phyloP scores from a whole-genome alignment of 2,797 vertebrate genomes.

The Smutsia temminckii region DNA sequence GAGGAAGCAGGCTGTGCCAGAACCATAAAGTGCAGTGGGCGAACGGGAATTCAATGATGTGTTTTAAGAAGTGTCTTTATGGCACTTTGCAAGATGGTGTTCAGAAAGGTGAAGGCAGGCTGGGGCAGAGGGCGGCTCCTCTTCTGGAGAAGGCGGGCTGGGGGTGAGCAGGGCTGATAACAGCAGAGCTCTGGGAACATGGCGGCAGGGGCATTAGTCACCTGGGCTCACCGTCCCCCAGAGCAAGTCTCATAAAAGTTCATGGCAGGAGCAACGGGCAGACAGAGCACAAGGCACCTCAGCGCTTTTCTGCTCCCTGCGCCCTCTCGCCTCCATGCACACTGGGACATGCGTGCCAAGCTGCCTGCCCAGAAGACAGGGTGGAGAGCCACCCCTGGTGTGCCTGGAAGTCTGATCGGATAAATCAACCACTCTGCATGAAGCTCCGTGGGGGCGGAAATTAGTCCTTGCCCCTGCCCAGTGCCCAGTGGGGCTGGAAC shows the following conservation, averaged over 20 bases:
- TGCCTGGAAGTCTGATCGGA: not conserved
- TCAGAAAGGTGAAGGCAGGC: not conserved
- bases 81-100: not conserved
- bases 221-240: not conserved
- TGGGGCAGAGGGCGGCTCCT: not conserved
- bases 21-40: slow-evolving; percentile 55
- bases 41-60: slow-evolving; percentile 65
- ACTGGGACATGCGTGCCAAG: not conserved
- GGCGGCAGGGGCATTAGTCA: not conserved
- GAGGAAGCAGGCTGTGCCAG: slow-evolving; percentile 12
- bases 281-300: rapidly evolving
- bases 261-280: rapidly evolving
- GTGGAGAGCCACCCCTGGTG: not conserved
- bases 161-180: slow-evolving; percentile 20
- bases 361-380: not conserved
- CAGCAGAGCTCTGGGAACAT: not conserved
- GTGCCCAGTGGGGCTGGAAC: not conserved
- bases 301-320: not conserved
- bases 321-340: rapidly evolving
- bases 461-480: not conserved
- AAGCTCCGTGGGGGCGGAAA: not conserved
- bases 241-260: not conserved
- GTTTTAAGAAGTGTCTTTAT: slow-evolving; percentile 72
- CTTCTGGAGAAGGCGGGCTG: not conserved
- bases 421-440: not conserved